These are phyloP conservation scores for Phasianus colchicus DNA, from an alignment of 2,113 vertebrate genomes.

Conservation along the genomic window DNA sequence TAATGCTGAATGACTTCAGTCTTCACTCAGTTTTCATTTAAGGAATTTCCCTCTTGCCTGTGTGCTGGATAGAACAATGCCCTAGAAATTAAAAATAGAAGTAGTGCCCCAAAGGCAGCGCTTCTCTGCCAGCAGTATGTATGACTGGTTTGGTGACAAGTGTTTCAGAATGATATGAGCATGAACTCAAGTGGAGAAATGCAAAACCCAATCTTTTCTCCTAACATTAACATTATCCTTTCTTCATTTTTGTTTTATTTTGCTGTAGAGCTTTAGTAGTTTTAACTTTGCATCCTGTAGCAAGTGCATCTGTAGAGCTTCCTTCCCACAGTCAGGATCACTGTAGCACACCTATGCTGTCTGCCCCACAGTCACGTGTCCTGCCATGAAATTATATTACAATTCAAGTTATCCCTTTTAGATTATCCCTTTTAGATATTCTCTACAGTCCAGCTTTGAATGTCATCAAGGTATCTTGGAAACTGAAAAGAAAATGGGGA, in stretches of 20 bases:
- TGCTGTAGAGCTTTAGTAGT: not conserved
- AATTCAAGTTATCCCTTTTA: not conserved
- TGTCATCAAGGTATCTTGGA: not conserved
- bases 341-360: not conserved
- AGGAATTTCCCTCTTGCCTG: conserved; percentile 13
- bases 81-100: conserved; percentile 70
- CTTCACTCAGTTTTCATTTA: conserved; percentile 15
- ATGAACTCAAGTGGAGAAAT: conserved; percentile 44
- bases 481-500: not conserved
- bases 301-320: not conserved
- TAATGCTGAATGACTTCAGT: conserved; percentile 1
- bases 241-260: not conserved
- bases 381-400: not conserved
- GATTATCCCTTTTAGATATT: not conserved
- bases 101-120: conserved; percentile 27
- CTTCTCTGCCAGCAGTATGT: conserved; percentile 41
- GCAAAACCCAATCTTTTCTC: not conserved
- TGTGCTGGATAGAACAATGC: not conserved
- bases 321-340: not conserved
- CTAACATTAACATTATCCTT: not conserved
- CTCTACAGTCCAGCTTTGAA: not conserved
- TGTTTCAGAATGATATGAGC: conserved; percentile 25
- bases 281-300: not conserved
- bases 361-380: not conserved
- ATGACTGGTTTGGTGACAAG: conserved; percentile 48